A percentile compares a stretch with the other conserved stretches of the same genome.
Conservation (phyloP, 2,113 vertebrate genomes). For the Oryctolagus cuniculus region mOryCun1.1 NC_091442.1:52469001-52469500, state of each 20-base stretch:
- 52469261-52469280: conserved; percentile 99
- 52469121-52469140: conserved; percentile 56
- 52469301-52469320: conserved; percentile 49
- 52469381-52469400: conserved; percentile 19
- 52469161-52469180: conserved; percentile 22
- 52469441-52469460: conserved; percentile 96
- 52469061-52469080: background rate
- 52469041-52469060: background rate
- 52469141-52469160: conserved; percentile 22
- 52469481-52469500: conserved; percentile 97
- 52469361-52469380: conserved; percentile 15
- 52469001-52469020: background rate
- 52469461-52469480: conserved; percentile 97
- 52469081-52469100: conserved; percentile 30
- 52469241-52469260: conserved; percentile 98
- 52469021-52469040: background rate
- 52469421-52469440: conserved; percentile 83
- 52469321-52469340: background rate
- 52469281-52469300: conserved; percentile 88
- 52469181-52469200: conserved; percentile 8
- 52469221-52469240: conserved; percentile 4
- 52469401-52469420: accelerated
- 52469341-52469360: background rate
- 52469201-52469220: background rate
- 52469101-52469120: conserved; percentile 12